Evolutionary conservation across 2,113 vertebrate genomes (phyloP).

Genomic region (Ahaetulla prasina): DNA sequence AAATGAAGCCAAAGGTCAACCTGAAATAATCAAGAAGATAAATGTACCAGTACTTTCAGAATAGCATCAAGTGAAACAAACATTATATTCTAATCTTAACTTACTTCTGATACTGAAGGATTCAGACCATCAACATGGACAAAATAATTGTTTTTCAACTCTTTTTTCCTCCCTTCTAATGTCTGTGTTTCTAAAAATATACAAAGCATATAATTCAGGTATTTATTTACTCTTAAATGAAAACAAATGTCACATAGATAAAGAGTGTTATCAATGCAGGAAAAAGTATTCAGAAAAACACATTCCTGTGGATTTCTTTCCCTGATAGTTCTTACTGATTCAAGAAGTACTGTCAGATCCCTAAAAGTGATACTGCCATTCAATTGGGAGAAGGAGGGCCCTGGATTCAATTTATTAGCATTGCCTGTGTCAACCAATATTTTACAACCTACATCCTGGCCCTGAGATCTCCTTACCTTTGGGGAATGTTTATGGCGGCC

Average conservation of each 20-base stretch:
- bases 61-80: background rate
- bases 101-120: conserved; percentile 62
- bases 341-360: background rate
- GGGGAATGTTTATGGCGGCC: too few species aligned
- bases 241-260: background rate
- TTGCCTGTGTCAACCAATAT: too few species aligned
- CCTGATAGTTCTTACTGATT: background rate
- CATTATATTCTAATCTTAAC: background rate
- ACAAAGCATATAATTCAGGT: background rate
- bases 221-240: background rate
- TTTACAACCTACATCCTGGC: too few species aligned
- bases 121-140: conserved; percentile 37
- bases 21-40: conserved; percentile 46
- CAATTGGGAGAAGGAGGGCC: too few species aligned
- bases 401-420: too few species aligned
- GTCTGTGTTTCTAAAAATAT: conserved; percentile 39
- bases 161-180: conserved; percentile 8
- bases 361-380: too few species aligned
- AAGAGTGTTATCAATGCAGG: background rate
- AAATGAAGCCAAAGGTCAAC: conserved; percentile 58
- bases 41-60: background rate
- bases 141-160: conserved; percentile 17
- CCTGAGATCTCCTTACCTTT: too few species aligned
- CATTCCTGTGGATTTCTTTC: background rate
- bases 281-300: background rate